Percentiles rank a stretch among this genome's conserved stretches.
Evolutionary conservation across 2,797 vertebrate genomes (phyloP).

Genomic region (Urosaurus nigricauda): DNA sequence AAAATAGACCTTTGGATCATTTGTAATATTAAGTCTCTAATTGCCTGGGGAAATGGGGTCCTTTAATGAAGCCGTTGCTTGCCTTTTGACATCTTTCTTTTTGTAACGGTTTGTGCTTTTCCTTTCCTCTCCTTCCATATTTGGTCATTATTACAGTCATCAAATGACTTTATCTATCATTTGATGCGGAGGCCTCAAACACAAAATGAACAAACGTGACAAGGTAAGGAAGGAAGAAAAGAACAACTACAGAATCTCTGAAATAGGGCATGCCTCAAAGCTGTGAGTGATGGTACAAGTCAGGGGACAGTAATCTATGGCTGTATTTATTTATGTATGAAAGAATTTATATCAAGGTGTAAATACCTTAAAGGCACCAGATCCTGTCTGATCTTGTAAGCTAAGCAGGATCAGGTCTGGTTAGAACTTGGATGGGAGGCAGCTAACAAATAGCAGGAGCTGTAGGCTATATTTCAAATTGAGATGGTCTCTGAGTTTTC

Average conservation of each 20-base stretch:
- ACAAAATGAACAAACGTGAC: neutral
- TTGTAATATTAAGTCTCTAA: constrained; percentile 53
- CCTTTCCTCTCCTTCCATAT: neutral
- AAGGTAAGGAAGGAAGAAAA: neutral
- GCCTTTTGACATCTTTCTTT: constrained; percentile 4
- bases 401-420: no score
- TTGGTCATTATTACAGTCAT: neutral
- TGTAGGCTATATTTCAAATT: no score
- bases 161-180: constrained; percentile 1
- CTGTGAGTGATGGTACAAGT: neutral
- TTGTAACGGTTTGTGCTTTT: neutral
- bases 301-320: neutral
- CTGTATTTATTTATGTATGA: no score
- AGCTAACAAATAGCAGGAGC: no score
- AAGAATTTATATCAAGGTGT: no score
- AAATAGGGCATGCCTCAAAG: neutral
- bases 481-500: no score
- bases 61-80: constrained; percentile 52
- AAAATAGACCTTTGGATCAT: constrained; percentile 58
- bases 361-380: no score
- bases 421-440: no score
- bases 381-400: no score
- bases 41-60: constrained; percentile 45
- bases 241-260: neutral
- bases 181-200: neutral